Evolutionary conservation across 1,140 invertebrate genomes (phyloP).

Genomic region (Microplitis mediator): DNA sequence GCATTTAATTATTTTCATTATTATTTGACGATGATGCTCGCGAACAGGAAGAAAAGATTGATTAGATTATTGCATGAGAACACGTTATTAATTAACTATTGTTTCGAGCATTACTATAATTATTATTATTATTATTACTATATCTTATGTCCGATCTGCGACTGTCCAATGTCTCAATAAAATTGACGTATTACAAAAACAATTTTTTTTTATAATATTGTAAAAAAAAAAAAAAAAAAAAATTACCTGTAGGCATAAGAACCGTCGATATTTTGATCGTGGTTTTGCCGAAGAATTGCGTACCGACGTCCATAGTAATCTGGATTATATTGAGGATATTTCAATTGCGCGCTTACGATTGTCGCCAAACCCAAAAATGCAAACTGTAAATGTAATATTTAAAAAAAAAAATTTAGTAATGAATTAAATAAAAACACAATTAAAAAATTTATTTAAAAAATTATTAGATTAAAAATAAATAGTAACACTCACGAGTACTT

Average conservation of each 20-base stretch:
- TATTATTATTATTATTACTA: too few species aligned
- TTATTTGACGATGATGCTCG: neutral
- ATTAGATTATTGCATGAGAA: too few species aligned
- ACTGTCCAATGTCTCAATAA: neutral
- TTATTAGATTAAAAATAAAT: too few species aligned
- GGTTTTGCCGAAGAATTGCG: constrained; percentile 49
- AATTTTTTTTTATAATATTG: neutral
- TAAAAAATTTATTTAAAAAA: neutral
- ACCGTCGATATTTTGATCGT: constrained; percentile 46
- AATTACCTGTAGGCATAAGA: constrained; percentile 50
- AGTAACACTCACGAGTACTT: constrained; percentile 42
- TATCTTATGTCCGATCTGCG: too few species aligned
- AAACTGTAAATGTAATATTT: constrained; percentile 31
- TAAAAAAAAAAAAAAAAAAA: neutral
- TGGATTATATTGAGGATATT: constrained; percentile 39
- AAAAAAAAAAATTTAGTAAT: too few species aligned
- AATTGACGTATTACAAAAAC: neutral
- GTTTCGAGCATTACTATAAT: neutral
- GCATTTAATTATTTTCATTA: constrained; percentile 25
- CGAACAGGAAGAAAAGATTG: too few species aligned
- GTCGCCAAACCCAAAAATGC: constrained; percentile 40
- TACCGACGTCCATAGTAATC: constrained; percentile 46
- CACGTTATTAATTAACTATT: too few species aligned
- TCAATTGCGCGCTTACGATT: constrained; percentile 41
- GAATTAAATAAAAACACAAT: neutral